These are phyloP conservation scores for Lithophane ornitopus DNA, from an alignment of 2,888 invertebrate species.

Conservation along the genomic window DNA sequence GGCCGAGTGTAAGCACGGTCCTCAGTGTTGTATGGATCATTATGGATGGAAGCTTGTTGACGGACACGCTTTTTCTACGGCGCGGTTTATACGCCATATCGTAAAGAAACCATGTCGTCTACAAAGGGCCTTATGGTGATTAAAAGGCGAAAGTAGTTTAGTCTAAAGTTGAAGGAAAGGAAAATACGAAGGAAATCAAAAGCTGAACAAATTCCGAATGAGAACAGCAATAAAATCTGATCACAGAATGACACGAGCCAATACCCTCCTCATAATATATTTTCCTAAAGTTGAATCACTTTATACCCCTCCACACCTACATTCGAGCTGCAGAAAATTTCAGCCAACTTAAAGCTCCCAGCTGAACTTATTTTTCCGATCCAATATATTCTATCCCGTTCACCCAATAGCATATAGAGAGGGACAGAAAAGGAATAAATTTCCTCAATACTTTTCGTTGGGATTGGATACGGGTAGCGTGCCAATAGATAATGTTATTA, in stretches of 20 bases:
- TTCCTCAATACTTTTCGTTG: conserved; percentile 59
- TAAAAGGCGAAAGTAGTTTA: neutral
- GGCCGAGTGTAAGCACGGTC: too few species aligned
- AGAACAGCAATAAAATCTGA: conserved; percentile 40
- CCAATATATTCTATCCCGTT: conserved; percentile 46
- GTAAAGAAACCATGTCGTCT: too few species aligned
- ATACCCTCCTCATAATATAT: conserved; percentile 45
- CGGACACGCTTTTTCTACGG: too few species aligned
- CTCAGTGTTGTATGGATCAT: too few species aligned
- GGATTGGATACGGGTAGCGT: conserved; percentile 60
- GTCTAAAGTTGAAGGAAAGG: neutral
- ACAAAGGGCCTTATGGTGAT: too few species aligned
- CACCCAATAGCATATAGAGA: conserved; percentile 36
- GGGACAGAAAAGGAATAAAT: conserved; percentile 57
- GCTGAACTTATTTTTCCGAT: conserved; percentile 51
- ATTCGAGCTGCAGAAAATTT: conserved; percentile 48
- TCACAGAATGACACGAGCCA: conserved; percentile 47
- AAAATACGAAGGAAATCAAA: neutral
- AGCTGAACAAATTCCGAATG: conserved; percentile 12
- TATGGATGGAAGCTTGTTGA: too few species aligned
- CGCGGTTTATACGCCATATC: too few species aligned
- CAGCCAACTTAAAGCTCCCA: conserved; percentile 47
- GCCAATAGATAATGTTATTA: conserved; percentile 71
- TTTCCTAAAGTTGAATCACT: conserved; percentile 58
- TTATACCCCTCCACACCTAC: conserved; percentile 30